Evolutionary conservation across 2,888 invertebrate genomes (phyloP), one percentile per base, ranked within the genome.

Genomic region (Tiphia femorata): DNA sequence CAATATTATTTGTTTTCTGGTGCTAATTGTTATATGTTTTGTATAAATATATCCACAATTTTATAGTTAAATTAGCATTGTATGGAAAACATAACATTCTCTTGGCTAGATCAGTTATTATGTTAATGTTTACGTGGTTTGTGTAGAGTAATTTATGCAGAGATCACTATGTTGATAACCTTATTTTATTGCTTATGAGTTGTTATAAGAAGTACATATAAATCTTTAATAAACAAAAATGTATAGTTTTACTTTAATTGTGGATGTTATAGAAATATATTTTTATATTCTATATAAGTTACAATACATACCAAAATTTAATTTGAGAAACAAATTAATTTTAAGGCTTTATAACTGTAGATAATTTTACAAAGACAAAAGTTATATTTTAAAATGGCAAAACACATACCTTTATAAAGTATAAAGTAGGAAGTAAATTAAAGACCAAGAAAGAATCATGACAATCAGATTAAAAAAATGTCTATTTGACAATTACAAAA

Each of bases 171-270:
- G 41, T 55, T 51, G 23, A 44, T 51, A 33, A 33, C 41, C 19
- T 23, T 44, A 47, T 4, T 21, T 17, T 38, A 40, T 58, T 60
- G 46, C 46, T 27, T 46, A 46, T 48, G 37, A 38, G 33, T 51
- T 51, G 48, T 51, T 51, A 57, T 33, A 35, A n/a, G n/a, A 48
- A 42, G 2, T 40, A 43, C 48, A 43, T 57, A 51, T 50, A 51
- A 57, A 59, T 51, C 47, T 51, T 51, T 49, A 59, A 41, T 42
- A 29, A 58, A 58, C 58, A 46, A 44, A 53, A 59, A 12, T 58
- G 52, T 60, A 52, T 49, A 57, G 48, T 60, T 60, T 58, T 49
- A 58, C 52, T 29, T 35, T 58, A 49, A 44, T 17, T n/a, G 12
- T 20, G 21, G n/a, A 21, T 46, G 29, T 35, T 17, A 46, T 8